Evolutionary conservation across 2,888 invertebrate genomes (phyloP).

Genomic region (Athetis lepigone): DNA sequence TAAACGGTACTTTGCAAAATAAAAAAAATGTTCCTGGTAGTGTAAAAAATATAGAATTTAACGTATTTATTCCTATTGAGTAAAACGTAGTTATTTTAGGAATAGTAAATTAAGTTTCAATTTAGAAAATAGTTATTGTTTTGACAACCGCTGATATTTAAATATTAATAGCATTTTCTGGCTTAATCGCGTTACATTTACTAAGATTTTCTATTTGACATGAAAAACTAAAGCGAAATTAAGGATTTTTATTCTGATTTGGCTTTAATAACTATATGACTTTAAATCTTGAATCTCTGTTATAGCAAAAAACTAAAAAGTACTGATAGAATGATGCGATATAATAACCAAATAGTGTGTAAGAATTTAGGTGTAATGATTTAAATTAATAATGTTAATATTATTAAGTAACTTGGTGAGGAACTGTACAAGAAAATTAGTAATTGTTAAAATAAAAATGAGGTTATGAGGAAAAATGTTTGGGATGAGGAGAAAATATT

Average conservation of each 20-base stretch:
- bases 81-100: slow-evolving; percentile 32
- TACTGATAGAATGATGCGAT: slow-evolving; percentile 72
- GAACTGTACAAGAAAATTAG: slow-evolving; percentile 36
- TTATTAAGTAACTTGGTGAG: slow-evolving; percentile 31
- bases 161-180: slow-evolving; percentile 15
- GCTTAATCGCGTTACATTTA: no score
- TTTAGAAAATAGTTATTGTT: slow-evolving; percentile 19
- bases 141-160: slow-evolving; percentile 11
- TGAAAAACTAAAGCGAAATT: no score
- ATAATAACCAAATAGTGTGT: slow-evolving; percentile 75
- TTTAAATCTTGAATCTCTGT: slow-evolving; percentile 38
- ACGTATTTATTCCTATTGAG: slow-evolving; percentile 61
- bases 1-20: slow-evolving; percentile 33
- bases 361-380: slow-evolving; percentile 38
- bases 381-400: slow-evolving; percentile 10
- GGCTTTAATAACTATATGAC: not conserved
- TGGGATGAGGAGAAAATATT: not conserved
- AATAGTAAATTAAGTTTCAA: slow-evolving; percentile 11
- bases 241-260: not conserved
- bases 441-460: not conserved
- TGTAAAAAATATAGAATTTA: slow-evolving; percentile 58
- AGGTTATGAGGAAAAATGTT: not conserved
- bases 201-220: no score
- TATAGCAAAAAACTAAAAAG: slow-evolving; percentile 49
- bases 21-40: slow-evolving; percentile 67